Evolutionary conservation across 2,888 invertebrate species (phyloP).

Genomic region (Malthinus flaveolus): DNA sequence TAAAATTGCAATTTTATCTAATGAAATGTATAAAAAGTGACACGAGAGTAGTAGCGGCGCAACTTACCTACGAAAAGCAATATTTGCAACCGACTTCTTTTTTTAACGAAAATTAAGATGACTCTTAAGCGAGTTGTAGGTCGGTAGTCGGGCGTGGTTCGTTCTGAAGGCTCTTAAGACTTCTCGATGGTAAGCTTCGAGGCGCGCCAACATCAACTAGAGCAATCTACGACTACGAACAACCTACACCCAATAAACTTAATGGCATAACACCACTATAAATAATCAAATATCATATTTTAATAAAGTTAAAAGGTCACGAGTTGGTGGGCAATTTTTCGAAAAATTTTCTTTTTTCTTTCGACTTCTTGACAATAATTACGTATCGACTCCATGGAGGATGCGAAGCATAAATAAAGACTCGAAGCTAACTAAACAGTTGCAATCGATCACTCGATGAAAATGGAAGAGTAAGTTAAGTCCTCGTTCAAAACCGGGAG

Average conservation of each 20-base stretch:
- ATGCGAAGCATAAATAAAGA: too few species aligned
- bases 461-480: too few species aligned
- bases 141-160: slow-evolving; percentile 48
- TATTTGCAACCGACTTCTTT: slow-evolving; percentile 24
- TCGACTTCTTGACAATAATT: too few species aligned
- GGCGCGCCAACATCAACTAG: slow-evolving; percentile 33
- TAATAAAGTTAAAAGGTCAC: background rate
- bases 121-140: slow-evolving; percentile 45
- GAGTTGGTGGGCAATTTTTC: slow-evolving; percentile 1
- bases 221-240: slow-evolving; percentile 27
- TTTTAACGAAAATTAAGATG: slow-evolving; percentile 36
- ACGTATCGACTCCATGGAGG: too few species aligned
- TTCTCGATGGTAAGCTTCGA: slow-evolving; percentile 13
- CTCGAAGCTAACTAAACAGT: too few species aligned
- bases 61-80: slow-evolving; percentile 19
- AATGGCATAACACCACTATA: slow-evolving; percentile 22
- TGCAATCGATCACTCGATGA: too few species aligned
- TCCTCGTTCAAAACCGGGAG: too few species aligned
- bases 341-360: background rate
- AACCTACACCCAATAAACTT: slow-evolving; percentile 20
- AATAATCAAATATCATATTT: slow-evolving; percentile 12
- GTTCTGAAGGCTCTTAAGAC: slow-evolving; percentile 27
- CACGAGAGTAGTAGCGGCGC: background rate
- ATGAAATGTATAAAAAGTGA: slow-evolving; percentile 14
- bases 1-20: background rate